These are phyloP conservation scores for Xestia xanthographa DNA, from an alignment of 2,888 invertebrate genomes.

Conservation along the genomic window DNA sequence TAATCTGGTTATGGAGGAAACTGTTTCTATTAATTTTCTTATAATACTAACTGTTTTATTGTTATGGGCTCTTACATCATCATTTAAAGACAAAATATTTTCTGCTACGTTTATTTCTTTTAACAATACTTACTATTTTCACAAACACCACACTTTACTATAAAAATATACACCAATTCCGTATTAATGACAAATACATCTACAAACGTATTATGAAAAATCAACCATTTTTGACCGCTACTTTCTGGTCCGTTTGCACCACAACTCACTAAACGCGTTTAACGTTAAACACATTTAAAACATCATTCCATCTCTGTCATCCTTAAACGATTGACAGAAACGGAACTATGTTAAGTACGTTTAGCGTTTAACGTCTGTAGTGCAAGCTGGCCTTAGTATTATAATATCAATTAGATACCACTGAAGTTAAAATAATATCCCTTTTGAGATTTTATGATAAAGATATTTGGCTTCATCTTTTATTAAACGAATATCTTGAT, in stretches of 20 bases:
- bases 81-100: not conserved
- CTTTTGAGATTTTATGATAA: not conserved
- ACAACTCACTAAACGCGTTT: not conserved
- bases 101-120: not conserved
- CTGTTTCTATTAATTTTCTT: conserved; percentile 68
- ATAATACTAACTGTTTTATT: conserved; percentile 26
- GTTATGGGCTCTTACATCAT: conserved; percentile 39
- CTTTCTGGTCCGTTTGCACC: not conserved
- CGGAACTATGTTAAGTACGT: not conserved
- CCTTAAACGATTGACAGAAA: not conserved
- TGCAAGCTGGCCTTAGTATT: not conserved
- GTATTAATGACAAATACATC: conserved; percentile 22
- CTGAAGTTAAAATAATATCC: not conserved
- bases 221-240: not conserved
- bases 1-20: conserved; percentile 80
- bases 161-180: conserved; percentile 10
- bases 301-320: not conserved
- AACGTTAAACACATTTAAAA: not conserved
- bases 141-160: conserved; percentile 17
- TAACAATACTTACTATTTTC: conserved; percentile 14
- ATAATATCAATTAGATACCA: not conserved
- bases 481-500: not conserved
- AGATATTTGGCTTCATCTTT: not conserved
- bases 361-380: not conserved
- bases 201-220: not conserved